Conservation (phyloP, 1,140 invertebrate genomes). For the Pinna nobilis region DNA sequence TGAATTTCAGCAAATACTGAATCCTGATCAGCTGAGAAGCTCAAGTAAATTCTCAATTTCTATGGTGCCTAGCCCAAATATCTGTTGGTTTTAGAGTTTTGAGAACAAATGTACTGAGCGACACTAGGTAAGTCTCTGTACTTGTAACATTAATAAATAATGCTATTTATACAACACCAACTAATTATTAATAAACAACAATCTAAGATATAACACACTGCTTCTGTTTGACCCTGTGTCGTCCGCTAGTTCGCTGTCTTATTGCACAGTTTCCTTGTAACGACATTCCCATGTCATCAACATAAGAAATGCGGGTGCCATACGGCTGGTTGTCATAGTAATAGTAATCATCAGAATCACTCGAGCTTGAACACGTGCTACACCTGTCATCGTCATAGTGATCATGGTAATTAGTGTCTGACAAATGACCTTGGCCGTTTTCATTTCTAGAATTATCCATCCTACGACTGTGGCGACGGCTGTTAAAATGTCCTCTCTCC, state of each 20-base stretch:
- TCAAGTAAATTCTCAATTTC: background rate
- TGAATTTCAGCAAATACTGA: too few relatives aligned
- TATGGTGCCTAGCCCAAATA: background rate
- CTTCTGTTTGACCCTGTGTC: constrained; percentile 62
- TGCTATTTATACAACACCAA: background rate
- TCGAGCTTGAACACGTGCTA: constrained; percentile 70
- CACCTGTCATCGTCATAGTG: constrained; percentile 61
- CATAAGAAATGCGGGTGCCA: constrained; percentile 63
- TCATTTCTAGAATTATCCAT: constrained; percentile 24
- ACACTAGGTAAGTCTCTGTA: background rate
- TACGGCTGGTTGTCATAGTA: constrained; percentile 56
- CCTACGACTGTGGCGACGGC: constrained; percentile 28
- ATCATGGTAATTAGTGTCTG: constrained; percentile 27
- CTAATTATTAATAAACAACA: too few relatives aligned
- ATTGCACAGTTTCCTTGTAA: constrained; percentile 43
- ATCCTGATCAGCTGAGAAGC: too few relatives aligned
- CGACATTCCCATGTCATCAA: constrained; percentile 68
- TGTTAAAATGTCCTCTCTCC: constrained; percentile 34
- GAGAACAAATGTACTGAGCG: background rate
- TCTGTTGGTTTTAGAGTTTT: background rate
- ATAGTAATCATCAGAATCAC: constrained; percentile 66
- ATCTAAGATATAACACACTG: constrained; percentile 66
- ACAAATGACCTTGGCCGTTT: constrained; percentile 34
- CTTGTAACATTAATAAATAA: background rate
- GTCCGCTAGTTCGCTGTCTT: constrained; percentile 37